A percentile compares a stretch with the other conserved stretches of the same genome.
phyloP scores from a whole-genome alignment of 1,140 invertebrate species.

The Ips typographus region DNA sequence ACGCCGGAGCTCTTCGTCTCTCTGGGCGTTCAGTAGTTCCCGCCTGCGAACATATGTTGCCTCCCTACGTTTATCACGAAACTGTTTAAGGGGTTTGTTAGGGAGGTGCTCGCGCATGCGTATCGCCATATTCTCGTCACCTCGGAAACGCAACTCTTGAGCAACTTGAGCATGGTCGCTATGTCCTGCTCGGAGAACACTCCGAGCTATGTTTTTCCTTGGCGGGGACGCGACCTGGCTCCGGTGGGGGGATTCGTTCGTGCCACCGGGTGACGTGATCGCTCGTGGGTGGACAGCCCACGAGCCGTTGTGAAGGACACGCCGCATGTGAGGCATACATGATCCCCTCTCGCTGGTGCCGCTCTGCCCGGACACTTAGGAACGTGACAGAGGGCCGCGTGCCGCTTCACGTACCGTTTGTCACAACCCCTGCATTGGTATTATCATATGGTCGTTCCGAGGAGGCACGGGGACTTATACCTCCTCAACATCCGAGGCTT shows the following conservation, averaged over 20 bases:
- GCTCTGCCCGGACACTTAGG: no score
- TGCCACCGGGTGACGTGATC: not conserved
- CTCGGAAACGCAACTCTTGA: not conserved
- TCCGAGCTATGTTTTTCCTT: not conserved
- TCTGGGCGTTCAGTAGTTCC: not conserved
- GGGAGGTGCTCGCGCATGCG: not conserved
- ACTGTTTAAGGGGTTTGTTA: not conserved
- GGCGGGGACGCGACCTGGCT: not conserved
- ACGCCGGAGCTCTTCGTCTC: no score
- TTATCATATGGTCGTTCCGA: no score
- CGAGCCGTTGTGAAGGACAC: not conserved
- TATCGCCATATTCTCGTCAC: not conserved
- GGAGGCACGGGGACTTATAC: no score
- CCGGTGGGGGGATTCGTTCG: not conserved
- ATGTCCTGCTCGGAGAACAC: not conserved
- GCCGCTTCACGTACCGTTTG: no score
- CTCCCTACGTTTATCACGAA: not conserved
- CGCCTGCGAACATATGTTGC: not conserved
- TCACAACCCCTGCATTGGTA: no score
- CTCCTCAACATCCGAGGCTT: no score
- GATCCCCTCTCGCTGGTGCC: no score
- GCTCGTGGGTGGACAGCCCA: not conserved
- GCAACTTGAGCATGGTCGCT: not conserved
- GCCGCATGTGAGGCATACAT: not conserved
- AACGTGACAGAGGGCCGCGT: no score